Base-by-base conservation (phyloP, 1,140 invertebrate genomes). In the Paraescarpia echinospica region DNA sequence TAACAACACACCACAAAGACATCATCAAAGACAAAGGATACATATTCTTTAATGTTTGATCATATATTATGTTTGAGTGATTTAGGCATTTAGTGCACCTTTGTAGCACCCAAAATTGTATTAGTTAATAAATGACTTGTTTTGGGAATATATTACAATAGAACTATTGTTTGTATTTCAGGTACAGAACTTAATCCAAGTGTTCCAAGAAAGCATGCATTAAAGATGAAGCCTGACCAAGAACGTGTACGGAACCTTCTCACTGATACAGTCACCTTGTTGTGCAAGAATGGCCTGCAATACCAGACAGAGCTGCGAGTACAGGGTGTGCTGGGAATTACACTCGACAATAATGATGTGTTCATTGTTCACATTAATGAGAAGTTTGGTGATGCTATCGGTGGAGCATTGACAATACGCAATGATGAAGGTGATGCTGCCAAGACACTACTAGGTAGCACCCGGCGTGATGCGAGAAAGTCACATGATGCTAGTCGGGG, bases 281-380 rank as follows among this genome's bases (percentile, higher is more conserved):
- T 93, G 41, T 93, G 93, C 89, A 92, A 92, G 89, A 93, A 92
- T 92, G 91, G 93, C 34, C 51, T 93, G 14, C 88, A 92, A 35
- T 93, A 91, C 93, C 92, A 93, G 91, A 33, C 35, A 34, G 91
- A 93, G 89, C 90, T 93, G 33, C 89, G 34, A 33, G 89, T 93
- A 14, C 90, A 93, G 89, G 93, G 48, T 88, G 35, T 93, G 34
- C 92, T 93, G 48, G 93, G 93, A 77, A 93, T 93, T 35, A 93
- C 93, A 14, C 34, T 93, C 8, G 93, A 93, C 77, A 34, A 93
- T 35, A 89, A 92, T 14, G 93, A 93, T 91, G 91, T 93, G 48
- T 93, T 93, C 89, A 41, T 92, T n/a, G 91, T 93, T 77, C 59
- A 77, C 59, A 77, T 77, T 18, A 77, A 77, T 31, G 59, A 77